phyloP scores from a whole-genome alignment of 23 tunicate genomes.

The Aplidium turbinatum region DNA sequence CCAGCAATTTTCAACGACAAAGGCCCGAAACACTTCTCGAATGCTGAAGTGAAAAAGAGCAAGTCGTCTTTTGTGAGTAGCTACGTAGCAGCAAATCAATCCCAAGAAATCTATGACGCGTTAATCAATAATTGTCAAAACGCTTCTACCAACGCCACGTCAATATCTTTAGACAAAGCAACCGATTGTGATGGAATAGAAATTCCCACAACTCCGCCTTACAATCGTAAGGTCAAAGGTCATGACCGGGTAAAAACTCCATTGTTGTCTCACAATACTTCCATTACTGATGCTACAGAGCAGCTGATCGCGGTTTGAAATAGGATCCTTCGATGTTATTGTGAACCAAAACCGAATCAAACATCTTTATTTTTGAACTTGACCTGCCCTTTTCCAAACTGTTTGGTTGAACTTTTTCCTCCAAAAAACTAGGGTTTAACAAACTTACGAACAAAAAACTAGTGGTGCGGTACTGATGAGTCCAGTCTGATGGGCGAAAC shows the following conservation, averaged over 20 bases:
- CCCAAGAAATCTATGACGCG: conserved; percentile 31
- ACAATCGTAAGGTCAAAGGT: conserved; percentile 3
- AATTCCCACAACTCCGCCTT: background rate
- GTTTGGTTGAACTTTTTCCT: too few relatives aligned
- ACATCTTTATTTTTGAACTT: too few relatives aligned
- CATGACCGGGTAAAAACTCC: background rate
- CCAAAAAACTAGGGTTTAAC: too few relatives aligned
- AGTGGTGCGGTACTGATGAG: too few relatives aligned
- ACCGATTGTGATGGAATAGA: conserved; percentile 10
- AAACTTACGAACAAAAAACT: too few relatives aligned
- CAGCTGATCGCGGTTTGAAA: too few relatives aligned
- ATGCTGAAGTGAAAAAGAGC: too few relatives aligned
- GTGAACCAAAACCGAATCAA: too few relatives aligned
- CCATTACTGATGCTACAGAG: too few relatives aligned
- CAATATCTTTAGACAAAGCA: conserved; percentile 18
- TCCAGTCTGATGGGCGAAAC: too few relatives aligned
- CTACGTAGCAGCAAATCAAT: conserved; percentile 18
- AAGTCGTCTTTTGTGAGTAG: conserved; percentile 26
- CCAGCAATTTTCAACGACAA: conserved; percentile 3
- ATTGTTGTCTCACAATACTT: background rate
- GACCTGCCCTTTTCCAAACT: too few relatives aligned
- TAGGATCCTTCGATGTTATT: too few relatives aligned
- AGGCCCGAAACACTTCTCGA: background rate
- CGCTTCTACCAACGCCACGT: background rate
- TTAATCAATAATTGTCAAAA: background rate